A percentile compares a stretch with the other conserved stretches of the same genome.
These are phyloP conservation scores for Cerastoderma edule DNA, from an alignment of 2,888 invertebrate species.

Conservation along the genomic window DNA sequence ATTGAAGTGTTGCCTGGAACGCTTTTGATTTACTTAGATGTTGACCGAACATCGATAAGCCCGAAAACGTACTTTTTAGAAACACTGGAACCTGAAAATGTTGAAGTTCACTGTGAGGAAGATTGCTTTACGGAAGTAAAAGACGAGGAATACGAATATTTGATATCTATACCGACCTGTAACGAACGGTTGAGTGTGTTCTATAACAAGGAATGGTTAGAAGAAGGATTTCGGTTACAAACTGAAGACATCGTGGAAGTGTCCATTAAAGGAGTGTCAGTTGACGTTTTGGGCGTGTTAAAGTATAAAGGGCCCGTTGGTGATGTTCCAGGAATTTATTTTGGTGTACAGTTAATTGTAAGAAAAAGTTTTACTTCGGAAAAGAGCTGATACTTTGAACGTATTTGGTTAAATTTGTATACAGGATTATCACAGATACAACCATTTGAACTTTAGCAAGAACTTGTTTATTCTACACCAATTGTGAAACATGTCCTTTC, in stretches of 20 bases:
- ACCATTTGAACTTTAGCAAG: neutral
- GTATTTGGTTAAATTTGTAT: neutral
- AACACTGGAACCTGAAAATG: slow-evolving; percentile 63
- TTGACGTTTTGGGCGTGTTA: slow-evolving; percentile 68
- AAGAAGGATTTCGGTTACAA: slow-evolving; percentile 69
- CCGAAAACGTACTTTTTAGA: slow-evolving; percentile 51
- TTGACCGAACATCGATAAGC: slow-evolving; percentile 21
- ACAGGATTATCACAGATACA: neutral
- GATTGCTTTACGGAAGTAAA: slow-evolving; percentile 60
- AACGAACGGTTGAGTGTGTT: slow-evolving; percentile 72
- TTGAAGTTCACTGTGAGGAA: slow-evolving; percentile 65
- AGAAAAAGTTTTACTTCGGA: slow-evolving; percentile 28
- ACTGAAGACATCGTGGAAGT: slow-evolving; percentile 72
- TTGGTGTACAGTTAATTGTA: slow-evolving; percentile 78
- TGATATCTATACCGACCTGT: slow-evolving; percentile 76
- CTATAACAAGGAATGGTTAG: slow-evolving; percentile 70
- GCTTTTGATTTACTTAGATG: slow-evolving; percentile 56
- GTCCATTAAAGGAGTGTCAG: slow-evolving; percentile 69
- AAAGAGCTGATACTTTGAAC: neutral
- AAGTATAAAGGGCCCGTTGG: slow-evolving; percentile 71
- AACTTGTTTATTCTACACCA: no score
- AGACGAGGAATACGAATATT: slow-evolving; percentile 57
- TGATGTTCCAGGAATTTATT: slow-evolving; percentile 72
- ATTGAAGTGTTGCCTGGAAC: slow-evolving; percentile 75
- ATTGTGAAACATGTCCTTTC: no score